Percentiles rank a stretch among this genome's conserved stretches.
Conservation (phyloP, 2,888 invertebrate species). For the Parnassius glacialis region DNA sequence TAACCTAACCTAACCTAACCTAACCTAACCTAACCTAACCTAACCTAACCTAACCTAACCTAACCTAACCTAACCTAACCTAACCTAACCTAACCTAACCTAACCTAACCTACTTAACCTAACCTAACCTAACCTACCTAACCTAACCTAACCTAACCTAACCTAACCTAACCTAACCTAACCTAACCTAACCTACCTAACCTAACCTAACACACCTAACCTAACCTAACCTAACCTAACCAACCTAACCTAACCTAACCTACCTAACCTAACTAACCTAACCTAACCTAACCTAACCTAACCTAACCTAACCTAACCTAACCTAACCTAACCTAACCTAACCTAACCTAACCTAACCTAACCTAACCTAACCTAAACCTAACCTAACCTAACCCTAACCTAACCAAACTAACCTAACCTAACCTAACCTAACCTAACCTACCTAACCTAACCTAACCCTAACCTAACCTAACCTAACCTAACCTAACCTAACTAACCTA, state of each 20-base stretch:
- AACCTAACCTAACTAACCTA: slow-evolving; percentile 31
- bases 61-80: slow-evolving; percentile 33
- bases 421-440: background rate
- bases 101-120: slow-evolving; percentile 30
- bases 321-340: slow-evolving; percentile 34
- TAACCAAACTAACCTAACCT: slow-evolving; percentile 26
- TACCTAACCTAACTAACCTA: slow-evolving; percentile 31
- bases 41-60: slow-evolving; percentile 37
- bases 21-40: slow-evolving; percentile 37
- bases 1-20: slow-evolving; percentile 37
- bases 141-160: slow-evolving; percentile 30
- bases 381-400: slow-evolving; percentile 34
- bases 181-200: slow-evolving; percentile 31
- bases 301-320: no score
- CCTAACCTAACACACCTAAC: slow-evolving; percentile 31
- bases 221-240: slow-evolving; percentile 31
- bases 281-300: slow-evolving; percentile 33
- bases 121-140: slow-evolving; percentile 24
- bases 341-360: slow-evolving; percentile 33
- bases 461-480: slow-evolving; percentile 22
- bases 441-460: slow-evolving; percentile 21
- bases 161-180: slow-evolving; percentile 34
- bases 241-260: slow-evolving; percentile 30
- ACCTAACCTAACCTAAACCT: slow-evolving; percentile 34
- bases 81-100: slow-evolving; percentile 34